Evolutionary conservation across 1,140 invertebrate species (phyloP).

Genomic region (Drosophila oshimai): DNA sequence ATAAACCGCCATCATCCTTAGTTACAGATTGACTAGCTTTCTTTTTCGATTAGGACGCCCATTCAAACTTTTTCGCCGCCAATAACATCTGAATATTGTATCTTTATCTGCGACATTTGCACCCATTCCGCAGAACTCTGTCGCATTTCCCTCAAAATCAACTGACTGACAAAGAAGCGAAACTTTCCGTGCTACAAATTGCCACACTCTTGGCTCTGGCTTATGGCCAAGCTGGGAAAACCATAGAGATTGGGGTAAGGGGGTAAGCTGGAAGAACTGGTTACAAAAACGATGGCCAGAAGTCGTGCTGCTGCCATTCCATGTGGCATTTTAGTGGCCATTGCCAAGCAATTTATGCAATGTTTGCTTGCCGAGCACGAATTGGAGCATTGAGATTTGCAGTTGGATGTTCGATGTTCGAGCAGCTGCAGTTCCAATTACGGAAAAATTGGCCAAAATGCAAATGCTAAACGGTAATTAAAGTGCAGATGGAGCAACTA

Average conservation of each 20-base stretch:
- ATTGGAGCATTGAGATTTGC: slow-evolving; percentile 36
- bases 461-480: slow-evolving; percentile 71
- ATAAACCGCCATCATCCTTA: background rate
- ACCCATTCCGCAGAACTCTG: slow-evolving; percentile 6
- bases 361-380: slow-evolving; percentile 55
- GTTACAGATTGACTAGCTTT: background rate
- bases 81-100: slow-evolving; percentile 29
- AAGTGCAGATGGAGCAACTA: slow-evolving; percentile 39
- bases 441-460: slow-evolving; percentile 49
- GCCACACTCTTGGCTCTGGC: slow-evolving; percentile 30
- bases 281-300: slow-evolving; percentile 15
- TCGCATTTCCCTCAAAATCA: slow-evolving; percentile 30
- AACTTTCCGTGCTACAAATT: slow-evolving; percentile 45
- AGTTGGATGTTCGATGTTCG: slow-evolving; percentile 27
- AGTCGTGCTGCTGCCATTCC: slow-evolving; percentile 57
- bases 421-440: slow-evolving; percentile 16
- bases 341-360: slow-evolving; percentile 68
- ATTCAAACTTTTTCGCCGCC: slow-evolving; percentile 9
- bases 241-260: background rate
- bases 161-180: slow-evolving; percentile 1
- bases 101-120: slow-evolving; percentile 33
- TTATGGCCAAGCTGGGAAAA: slow-evolving; percentile 37
- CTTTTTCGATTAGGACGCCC: slow-evolving; percentile 15
- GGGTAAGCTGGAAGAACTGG: background rate
- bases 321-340: slow-evolving; percentile 67